phyloP scores from a whole-genome alignment of 2,888 invertebrate species.

The Pterobdella sp. region DNA sequence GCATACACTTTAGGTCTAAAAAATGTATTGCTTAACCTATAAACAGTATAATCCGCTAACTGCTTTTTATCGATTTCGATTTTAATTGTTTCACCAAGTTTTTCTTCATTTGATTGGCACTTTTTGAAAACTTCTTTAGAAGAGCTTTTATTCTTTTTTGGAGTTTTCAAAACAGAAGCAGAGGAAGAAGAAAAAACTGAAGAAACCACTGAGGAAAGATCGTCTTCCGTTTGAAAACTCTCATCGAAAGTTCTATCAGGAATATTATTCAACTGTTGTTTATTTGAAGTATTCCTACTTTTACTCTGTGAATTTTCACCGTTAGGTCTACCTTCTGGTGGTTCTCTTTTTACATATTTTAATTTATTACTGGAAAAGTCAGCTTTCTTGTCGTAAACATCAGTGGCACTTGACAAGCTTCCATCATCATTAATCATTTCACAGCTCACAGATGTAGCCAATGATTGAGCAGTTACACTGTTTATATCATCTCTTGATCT shows the following conservation, averaged over 20 bases:
- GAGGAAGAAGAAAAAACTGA: not conserved
- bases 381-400: too few relatives aligned
- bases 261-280: not conserved
- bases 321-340: not conserved
- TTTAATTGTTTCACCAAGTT: not conserved
- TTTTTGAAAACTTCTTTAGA: too few relatives aligned
- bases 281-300: not conserved
- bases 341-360: not conserved
- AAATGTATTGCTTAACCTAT: not conserved
- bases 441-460: not conserved
- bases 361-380: too few relatives aligned
- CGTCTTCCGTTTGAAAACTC: slow-evolving; percentile 12
- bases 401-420: too few relatives aligned
- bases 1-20: not conserved
- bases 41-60: slow-evolving; percentile 10
- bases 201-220: not conserved
- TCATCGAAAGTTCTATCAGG: too few relatives aligned
- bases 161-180: not conserved
- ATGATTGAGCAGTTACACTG: not conserved
- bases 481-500: not conserved
- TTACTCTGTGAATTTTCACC: not conserved
- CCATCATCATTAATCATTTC: not conserved
- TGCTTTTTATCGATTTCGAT: slow-evolving; percentile 16
- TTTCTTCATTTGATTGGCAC: too few relatives aligned
- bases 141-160: too few relatives aligned